Percentiles rank a stretch among this genome's conserved stretches.
Evolutionary conservation across 92 coral and sea anemone species (phyloP).

Genomic region (Parazoanthus swiftii): DNA sequence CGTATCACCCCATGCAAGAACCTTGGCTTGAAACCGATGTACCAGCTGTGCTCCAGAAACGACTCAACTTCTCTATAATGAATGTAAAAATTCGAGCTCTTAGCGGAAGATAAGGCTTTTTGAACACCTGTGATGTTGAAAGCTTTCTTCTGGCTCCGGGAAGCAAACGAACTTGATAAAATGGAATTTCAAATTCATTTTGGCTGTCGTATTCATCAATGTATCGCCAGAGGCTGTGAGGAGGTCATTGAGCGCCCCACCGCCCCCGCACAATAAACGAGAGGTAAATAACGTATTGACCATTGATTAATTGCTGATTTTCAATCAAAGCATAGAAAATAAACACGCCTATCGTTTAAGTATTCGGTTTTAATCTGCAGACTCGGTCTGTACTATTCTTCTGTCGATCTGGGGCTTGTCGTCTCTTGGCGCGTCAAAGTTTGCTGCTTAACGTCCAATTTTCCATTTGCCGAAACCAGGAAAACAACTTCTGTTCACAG

Average conservation of each 20-base stretch:
- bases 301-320: slow-evolving; percentile 20
- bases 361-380: slow-evolving; percentile 25
- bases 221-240: not conserved
- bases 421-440: not conserved
- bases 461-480: too few relatives aligned
- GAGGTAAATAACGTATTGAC: slow-evolving; percentile 5
- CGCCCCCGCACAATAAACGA: slow-evolving; percentile 1
- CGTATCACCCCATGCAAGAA: slow-evolving; percentile 5
- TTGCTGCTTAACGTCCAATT: not conserved
- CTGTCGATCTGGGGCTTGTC: not conserved
- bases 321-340: slow-evolving; percentile 6
- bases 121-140: not conserved
- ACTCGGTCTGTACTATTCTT: not conserved
- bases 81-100: not conserved
- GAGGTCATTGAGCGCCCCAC: not conserved
- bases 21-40: not conserved
- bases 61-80: not conserved
- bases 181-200: not conserved
- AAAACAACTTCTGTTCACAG: not conserved
- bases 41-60: not conserved
- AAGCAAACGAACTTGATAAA: not conserved
- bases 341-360: slow-evolving; percentile 33
- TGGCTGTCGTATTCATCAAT: not conserved
- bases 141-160: not conserved
- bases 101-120: not conserved